phyloP scores from a whole-genome alignment of 23 tunicate genomes.

The Oikopleura albicans region DNA sequence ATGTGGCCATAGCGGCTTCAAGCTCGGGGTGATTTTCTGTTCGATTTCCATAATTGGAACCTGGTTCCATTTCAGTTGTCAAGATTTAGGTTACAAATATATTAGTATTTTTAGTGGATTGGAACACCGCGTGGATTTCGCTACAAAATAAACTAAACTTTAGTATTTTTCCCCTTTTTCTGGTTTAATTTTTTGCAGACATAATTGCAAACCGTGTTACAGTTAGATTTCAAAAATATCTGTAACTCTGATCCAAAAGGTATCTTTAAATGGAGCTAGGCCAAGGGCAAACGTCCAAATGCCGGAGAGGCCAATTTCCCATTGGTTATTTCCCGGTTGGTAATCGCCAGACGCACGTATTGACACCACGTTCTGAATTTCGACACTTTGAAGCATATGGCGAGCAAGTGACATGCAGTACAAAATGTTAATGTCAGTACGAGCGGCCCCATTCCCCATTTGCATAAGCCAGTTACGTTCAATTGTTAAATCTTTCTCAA shows the following conservation, averaged over 20 bases:
- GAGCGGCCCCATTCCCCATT: slow-evolving; percentile 49
- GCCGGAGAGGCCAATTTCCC: slow-evolving; percentile 59
- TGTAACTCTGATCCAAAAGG: slow-evolving; percentile 53
- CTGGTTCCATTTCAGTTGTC: too few relatives aligned
- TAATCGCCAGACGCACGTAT: slow-evolving; percentile 29
- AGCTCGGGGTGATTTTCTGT: slow-evolving; percentile 37
- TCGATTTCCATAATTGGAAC: slow-evolving; percentile 24
- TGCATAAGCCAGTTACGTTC: slow-evolving; percentile 48
- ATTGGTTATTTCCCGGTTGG: slow-evolving; percentile 69
- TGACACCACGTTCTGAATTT: slow-evolving; percentile 19
- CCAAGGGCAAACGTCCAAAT: slow-evolving; percentile 62
- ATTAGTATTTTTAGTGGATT: too few relatives aligned
- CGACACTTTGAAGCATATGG: slow-evolving; percentile 77
- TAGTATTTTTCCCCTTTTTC: too few relatives aligned
- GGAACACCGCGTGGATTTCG: slow-evolving; percentile 22
- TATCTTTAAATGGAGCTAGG: slow-evolving; percentile 81
- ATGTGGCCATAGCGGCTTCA: slow-evolving; percentile 54
- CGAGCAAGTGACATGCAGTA: slow-evolving; percentile 62
- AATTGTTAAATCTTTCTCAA: slow-evolving; percentile 21
- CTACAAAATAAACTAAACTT: too few relatives aligned
- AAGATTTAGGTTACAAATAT: background rate
- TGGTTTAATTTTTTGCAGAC: too few relatives aligned
- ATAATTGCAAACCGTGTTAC: too few relatives aligned
- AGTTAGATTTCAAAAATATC: too few relatives aligned
- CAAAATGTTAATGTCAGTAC: slow-evolving; percentile 39